Evolutionary conservation across 2,797 vertebrate species (phyloP), one percentile per base, ranked within the genome.

Genomic region (Macropodus opercularis): DNA sequence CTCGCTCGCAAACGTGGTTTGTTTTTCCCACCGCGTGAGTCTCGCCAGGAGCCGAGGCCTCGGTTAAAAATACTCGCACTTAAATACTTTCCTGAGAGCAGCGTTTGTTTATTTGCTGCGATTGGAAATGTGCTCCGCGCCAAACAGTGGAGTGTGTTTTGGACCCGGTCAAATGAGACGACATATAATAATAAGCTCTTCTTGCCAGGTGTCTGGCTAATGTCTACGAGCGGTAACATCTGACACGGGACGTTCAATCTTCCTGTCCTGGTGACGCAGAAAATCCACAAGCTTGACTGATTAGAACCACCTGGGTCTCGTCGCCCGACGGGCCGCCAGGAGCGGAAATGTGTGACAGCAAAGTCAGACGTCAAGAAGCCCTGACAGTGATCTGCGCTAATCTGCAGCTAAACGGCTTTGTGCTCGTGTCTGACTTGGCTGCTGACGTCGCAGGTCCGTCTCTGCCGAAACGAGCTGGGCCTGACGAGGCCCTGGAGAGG

Each of bases 401-500:
- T 13, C 31, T 32, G 17, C 17, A 3, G 17, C 36, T 17, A 53
- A 49, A n/a, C 64, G 21, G 1, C 13, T 8, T 40, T 67, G 43
- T 29, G 51, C 40, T 67, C 54, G 52, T 23, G 68, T n/a, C 39
- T 83, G 84, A 87, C 49, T 86, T 62, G 78, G 63, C 2, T 0
- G 15, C 19, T 65, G 56, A 29, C 32, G 1, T 74, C 58, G 54
- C 4, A 15, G 29, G 31, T 10, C 31, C 21, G 39, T 10, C 36
- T 79, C 50, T 70, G 68, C 51, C 55, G 63, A 26, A 66, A 69
- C 80, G 74, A 72, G 79, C 38, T 61, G 9, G 48, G 11, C 17
- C 26, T 43, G 11, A 55, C 38, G 52, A 18, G n/a, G n/a, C n/a
- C n/a, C n/a, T n/a, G n/a, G n/a, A n/a, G n/a, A n/a, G n/a, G n/a